These are phyloP conservation scores for Drosophila putrida DNA, from an alignment of 2,888 invertebrate genomes.

Conservation along the genomic window DNA sequence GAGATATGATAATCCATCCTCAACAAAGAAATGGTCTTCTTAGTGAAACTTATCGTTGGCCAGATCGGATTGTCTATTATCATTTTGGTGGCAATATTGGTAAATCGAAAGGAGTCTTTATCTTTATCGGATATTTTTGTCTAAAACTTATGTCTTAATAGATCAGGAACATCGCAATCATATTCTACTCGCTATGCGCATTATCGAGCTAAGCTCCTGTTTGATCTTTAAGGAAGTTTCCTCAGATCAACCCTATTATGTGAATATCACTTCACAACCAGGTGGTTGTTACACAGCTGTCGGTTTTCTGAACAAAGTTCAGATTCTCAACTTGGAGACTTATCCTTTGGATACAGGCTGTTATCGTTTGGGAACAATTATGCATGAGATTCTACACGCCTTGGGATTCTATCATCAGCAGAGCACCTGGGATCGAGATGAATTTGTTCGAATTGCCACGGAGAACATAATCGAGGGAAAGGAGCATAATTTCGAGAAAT, in stretches of 20 bases:
- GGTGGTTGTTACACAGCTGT: slow-evolving; percentile 92
- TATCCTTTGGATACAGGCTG: slow-evolving; percentile 65
- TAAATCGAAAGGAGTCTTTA: slow-evolving; percentile 18
- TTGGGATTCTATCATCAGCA: slow-evolving; percentile 92
- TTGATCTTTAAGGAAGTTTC: slow-evolving; percentile 89
- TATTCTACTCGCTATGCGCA: slow-evolving; percentile 89
- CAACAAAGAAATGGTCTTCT: slow-evolving; percentile 87
- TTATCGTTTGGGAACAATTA: slow-evolving; percentile 86
- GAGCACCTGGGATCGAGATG: slow-evolving; percentile 90
- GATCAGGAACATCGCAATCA: slow-evolving; percentile 86
- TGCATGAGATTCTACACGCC: slow-evolving; percentile 92
- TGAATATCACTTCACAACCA: slow-evolving; percentile 71
- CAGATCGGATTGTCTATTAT: slow-evolving; percentile 89
- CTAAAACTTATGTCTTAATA: slow-evolving; percentile 62
- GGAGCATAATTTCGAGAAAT: slow-evolving; percentile 89
- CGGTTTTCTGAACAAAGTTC: slow-evolving; percentile 86
- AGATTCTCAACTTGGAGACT: slow-evolving; percentile 60
- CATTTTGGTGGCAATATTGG: slow-evolving; percentile 69
- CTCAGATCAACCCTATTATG: slow-evolving; percentile 73
- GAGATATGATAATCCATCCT: slow-evolving; percentile 89
- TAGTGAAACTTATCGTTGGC: slow-evolving; percentile 87
- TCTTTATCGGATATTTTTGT: not conserved
- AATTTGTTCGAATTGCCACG: slow-evolving; percentile 87
- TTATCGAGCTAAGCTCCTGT: slow-evolving; percentile 90
- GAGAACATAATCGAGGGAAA: slow-evolving; percentile 86